These are phyloP conservation scores for Megaustenia siamemsis DNA, from an alignment of 2,888 invertebrate genomes.

Conservation along the genomic window DNA sequence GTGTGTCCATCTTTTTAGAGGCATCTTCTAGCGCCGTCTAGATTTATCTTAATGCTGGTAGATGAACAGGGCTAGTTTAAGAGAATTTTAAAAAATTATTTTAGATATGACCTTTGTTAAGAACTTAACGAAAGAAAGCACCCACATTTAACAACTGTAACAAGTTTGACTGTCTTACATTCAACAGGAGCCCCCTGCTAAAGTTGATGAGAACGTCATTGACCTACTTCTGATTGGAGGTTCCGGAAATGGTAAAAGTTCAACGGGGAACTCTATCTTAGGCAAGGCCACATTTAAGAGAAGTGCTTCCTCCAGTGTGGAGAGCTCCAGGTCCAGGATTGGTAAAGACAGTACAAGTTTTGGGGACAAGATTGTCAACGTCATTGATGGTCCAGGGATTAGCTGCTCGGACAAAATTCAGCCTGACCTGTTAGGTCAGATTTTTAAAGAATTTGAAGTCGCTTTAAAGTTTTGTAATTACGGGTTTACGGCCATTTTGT, in stretches of 20 bases:
- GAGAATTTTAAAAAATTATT: no score
- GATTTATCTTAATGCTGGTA: no score
- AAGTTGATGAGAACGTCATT: neutral
- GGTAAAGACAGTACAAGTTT: neutral
- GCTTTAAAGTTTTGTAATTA: neutral
- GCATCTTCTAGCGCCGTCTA: no score
- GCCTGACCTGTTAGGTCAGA: neutral
- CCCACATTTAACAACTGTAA: no score
- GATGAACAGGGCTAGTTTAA: no score
- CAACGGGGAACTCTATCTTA: constrained; percentile 13
- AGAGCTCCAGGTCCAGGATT: neutral
- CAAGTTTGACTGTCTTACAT: no score
- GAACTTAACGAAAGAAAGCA: no score
- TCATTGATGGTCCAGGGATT: constrained; percentile 40
- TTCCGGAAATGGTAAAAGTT: constrained; percentile 12
- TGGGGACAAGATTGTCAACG: constrained; percentile 23
- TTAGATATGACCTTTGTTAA: no score
- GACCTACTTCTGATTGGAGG: constrained; percentile 14
- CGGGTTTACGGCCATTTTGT: constrained; percentile 23
- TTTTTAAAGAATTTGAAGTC: neutral
- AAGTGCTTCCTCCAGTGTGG: neutral
- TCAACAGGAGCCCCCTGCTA: neutral
- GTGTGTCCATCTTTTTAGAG: no score
- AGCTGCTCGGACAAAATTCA: neutral
- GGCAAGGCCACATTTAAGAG: neutral